A percentile compares a stretch with the other conserved stretches of the same genome.
Evolutionary conservation across 64 coral and sea anemone species (phyloP).

Genomic region (Montipora capricornis): DNA sequence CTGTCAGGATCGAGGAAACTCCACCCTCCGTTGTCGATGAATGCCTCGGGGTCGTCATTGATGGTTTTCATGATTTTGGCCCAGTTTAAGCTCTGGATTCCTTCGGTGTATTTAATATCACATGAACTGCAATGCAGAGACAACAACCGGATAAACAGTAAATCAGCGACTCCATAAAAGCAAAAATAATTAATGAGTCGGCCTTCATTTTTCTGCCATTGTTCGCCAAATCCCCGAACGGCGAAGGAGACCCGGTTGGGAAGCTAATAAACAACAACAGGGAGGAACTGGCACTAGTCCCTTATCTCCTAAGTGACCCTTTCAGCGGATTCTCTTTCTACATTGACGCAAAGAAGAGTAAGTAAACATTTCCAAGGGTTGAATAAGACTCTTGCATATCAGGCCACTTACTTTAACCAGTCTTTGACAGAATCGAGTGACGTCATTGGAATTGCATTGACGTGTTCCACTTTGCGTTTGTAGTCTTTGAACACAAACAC

Average conservation of each 20-base stretch:
- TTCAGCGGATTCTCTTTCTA: too few relatives aligned
- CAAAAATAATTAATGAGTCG: too few relatives aligned
- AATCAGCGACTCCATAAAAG: neutral
- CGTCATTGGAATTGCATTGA: slow-evolving; percentile 98
- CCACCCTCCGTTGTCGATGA: slow-evolving; percentile 98
- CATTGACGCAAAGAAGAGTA: too few relatives aligned
- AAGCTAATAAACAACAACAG: too few relatives aligned
- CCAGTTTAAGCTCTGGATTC: slow-evolving; percentile 99
- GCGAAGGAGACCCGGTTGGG: too few relatives aligned
- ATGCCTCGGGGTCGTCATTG: slow-evolving; percentile 96
- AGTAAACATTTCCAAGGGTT: too few relatives aligned
- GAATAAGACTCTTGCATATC: too few relatives aligned
- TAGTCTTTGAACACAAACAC: slow-evolving; percentile 99
- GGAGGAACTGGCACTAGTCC: too few relatives aligned
- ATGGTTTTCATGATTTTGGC: slow-evolving; percentile 99
- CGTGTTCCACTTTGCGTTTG: slow-evolving; percentile 94
- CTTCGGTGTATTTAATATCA: slow-evolving; percentile 99
- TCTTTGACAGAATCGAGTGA: slow-evolving; percentile 98
- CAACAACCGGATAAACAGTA: neutral
- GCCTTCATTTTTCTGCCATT: too few relatives aligned
- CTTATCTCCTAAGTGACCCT: too few relatives aligned
- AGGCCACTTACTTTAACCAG: slow-evolving; percentile 91
- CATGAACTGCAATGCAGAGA: slow-evolving; percentile 74
- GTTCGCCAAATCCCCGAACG: too few relatives aligned
- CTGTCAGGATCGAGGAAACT: slow-evolving; percentile 98